Evolutionary conservation across 2,888 invertebrate species (phyloP).

Genomic region (Idaea dimidiata): DNA sequence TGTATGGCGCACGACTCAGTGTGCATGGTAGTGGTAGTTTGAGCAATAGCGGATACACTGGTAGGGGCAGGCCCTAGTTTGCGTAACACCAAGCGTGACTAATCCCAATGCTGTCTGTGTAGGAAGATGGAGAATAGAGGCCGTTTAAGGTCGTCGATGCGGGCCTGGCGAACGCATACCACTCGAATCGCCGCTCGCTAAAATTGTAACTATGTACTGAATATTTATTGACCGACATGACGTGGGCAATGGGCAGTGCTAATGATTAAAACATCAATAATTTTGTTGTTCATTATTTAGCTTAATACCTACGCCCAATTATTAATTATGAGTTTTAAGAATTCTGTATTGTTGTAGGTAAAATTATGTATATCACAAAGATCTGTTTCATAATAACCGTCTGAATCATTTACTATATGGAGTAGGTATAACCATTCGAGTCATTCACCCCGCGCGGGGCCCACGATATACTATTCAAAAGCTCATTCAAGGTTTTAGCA

Average conservation of each 20-base stretch:
- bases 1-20: slow-evolving; percentile 7
- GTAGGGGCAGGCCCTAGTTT: slow-evolving; percentile 52
- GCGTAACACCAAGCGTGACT: slow-evolving; percentile 54
- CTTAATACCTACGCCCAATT: background rate
- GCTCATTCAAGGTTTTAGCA: slow-evolving; percentile 49
- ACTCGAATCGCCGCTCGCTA: slow-evolving; percentile 31
- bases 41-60: slow-evolving; percentile 44
- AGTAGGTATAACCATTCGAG: slow-evolving; percentile 30
- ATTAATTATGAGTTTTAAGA: background rate
- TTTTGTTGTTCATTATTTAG: background rate
- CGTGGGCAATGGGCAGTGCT: slow-evolving; percentile 12
- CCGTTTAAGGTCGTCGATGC: slow-evolving; percentile 53
- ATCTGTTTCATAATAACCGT: slow-evolving; percentile 18
- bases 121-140: slow-evolving; percentile 49
- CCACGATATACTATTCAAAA: slow-evolving; percentile 45
- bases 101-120: slow-evolving; percentile 47
- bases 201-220: slow-evolving; percentile 16
- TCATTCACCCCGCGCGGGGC: slow-evolving; percentile 49
- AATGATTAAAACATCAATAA: background rate
- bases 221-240: slow-evolving; percentile 20
- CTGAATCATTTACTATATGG: slow-evolving; percentile 11
- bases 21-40: slow-evolving; percentile 26
- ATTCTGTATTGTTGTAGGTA: background rate
- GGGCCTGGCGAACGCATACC: slow-evolving; percentile 29
- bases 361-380: slow-evolving; percentile 9